Evolutionary conservation across 2,797 vertebrate genomes (phyloP), one percentile per base, ranked within the genome.

Genomic region (Hemibagrus guttatus): DNA sequence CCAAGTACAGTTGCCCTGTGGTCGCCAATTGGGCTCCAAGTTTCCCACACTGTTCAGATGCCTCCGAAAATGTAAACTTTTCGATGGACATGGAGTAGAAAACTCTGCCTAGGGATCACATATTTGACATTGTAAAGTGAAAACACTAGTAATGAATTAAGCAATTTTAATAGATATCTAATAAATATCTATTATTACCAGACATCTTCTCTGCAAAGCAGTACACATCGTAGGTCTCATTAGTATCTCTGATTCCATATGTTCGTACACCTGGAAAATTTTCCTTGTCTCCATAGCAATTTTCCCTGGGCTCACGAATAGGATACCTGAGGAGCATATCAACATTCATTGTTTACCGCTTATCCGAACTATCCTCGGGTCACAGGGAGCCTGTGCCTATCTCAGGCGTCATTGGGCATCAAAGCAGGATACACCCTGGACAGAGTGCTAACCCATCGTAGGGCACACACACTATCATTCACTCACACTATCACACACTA

Each of bases 181-280:
- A 68, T 46, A 69, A 69, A 14, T 16, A 80, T 83, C 13, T 13
- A 26, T 74, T 12, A 28, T 13, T 95, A 99, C 98, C 98, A 95
- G 96, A 92, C 95, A 98, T 97, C 91, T 98, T 97, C 90, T 98
- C 96, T n/a, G 97, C 97, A 69, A 98, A 99, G 89, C 98, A 99
- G 94, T 99, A 99, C 82, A 99, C 98, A 1, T 99, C 98, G 0
- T 98, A 99, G 28, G 98, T 99, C 94, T 99, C 98, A 3, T 98
- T 97, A 90, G 95, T 94, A 14, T 99, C 97, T 26, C 98, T 96
- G 89, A 99, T 91, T 16, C 98, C 98, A 0, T 99, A 99, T n/a
- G 98, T 99, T 88, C 98, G 96, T 85, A 99, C 97, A 0, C 98
- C 98, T 6, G 98, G 97, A 84, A 98, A 98, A 84, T 95, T 95